Base-by-base conservation (phyloP, 2,113 vertebrate species). In the Cebus imitator region DNA sequence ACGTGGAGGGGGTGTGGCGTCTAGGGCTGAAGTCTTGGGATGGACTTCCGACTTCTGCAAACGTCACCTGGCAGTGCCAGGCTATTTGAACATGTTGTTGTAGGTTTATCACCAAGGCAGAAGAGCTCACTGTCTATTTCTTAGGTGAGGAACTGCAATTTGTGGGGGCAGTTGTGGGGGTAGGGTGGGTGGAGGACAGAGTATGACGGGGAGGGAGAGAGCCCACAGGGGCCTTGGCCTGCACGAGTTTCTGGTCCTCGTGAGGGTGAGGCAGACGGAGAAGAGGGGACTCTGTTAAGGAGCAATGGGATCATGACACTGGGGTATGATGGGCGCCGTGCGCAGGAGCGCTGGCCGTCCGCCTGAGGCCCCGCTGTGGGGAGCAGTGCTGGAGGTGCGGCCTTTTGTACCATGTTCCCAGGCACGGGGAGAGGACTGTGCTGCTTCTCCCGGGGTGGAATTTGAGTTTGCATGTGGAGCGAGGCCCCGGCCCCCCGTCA, bases 331-430 rank as follows among this genome's bases (percentile, higher is more conserved):
- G 35, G 68, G 27, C 48, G 32, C 40, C 1, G 18, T 32, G 16
- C 6, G 5, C 32, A 14, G 13, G 40, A 27, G 37, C 20, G 1
- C 30, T 32, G 61, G 2, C 48, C 6, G 0, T 45, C 2, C 4
- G 18, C 23, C 30, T 9, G 30, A 68, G 78, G 79, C 17, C 11
- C 16, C 6, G 57, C 43, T 6, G 17, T 7, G 2, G 3, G 35
- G 20, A 13, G 1, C 6, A 23, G 23, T 21, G 75, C 30, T 3
- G 21, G 21, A 17, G 61, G 27, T 2, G 4, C 12, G 14, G 32
- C 30, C 37, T 66, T 55, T 18, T 4, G 61, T 12, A 21, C 48
- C 12, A 40, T 18, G 64, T 40, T 73, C 55, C n/a, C 8, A 3
- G 11, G 37, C 61, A 3, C 1, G 9, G 55, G 61, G 66, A 6